Conservation (phyloP, 1,140 invertebrate genomes). For the Formica selysi region DNA sequence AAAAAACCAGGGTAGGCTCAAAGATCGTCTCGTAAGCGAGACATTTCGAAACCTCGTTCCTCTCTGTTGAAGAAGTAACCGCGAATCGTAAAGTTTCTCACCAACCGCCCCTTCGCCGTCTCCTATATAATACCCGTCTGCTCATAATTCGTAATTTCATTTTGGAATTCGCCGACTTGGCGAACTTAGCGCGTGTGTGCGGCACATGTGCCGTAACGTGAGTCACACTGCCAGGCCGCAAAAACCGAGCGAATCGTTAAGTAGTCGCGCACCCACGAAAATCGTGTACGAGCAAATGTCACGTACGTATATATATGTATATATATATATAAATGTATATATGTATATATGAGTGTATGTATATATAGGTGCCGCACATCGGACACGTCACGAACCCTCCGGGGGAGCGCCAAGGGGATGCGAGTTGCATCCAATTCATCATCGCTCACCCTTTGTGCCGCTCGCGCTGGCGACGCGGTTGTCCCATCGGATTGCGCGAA, state of each 20-base stretch:
- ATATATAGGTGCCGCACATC: background rate
- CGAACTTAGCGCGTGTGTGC: slow-evolving; percentile 31
- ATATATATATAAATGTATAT: background rate
- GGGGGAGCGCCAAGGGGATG: slow-evolving; percentile 38
- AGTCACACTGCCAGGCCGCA: slow-evolving; percentile 56
- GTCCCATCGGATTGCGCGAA: slow-evolving; percentile 53
- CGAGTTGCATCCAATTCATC: slow-evolving; percentile 65
- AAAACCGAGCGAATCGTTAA: slow-evolving; percentile 64
- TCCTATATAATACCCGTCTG: slow-evolving; percentile 25
- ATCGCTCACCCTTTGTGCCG: slow-evolving; percentile 47
- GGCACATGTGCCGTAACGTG: slow-evolving; percentile 44
- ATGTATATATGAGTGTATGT: background rate
- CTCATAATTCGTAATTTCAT: slow-evolving; percentile 76
- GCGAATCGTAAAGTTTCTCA: slow-evolving; percentile 66
- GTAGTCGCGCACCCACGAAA: slow-evolving; percentile 40
- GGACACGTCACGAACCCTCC: slow-evolving; percentile 60
- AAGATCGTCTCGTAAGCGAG: slow-evolving; percentile 52
- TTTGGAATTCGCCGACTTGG: slow-evolving; percentile 62
- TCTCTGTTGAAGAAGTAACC: slow-evolving; percentile 48
- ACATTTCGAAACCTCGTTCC: slow-evolving; percentile 47
- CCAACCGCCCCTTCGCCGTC: slow-evolving; percentile 26
- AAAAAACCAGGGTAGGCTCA: slow-evolving; percentile 46
- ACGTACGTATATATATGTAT: background rate
- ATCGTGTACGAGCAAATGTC: slow-evolving; percentile 53
- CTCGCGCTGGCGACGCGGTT: slow-evolving; percentile 43